These are phyloP conservation scores for Andrena cerasifolii DNA, from an alignment of 1,140 invertebrate genomes.

Conservation along the genomic window DNA sequence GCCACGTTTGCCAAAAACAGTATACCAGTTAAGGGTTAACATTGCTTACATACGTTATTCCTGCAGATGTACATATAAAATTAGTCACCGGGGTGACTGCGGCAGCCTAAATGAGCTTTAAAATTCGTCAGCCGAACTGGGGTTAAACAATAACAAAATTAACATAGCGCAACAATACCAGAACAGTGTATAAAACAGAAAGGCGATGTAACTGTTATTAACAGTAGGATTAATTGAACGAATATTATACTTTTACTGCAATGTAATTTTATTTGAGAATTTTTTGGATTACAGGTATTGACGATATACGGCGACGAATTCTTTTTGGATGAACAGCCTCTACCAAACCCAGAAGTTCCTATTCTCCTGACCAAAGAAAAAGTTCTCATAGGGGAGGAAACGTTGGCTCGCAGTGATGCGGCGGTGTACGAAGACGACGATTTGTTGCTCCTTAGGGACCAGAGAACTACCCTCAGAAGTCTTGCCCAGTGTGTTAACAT, in stretches of 20 bases:
- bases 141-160: too few relatives aligned
- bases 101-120: too few relatives aligned
- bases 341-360: constrained; percentile 79
- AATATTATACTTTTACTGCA: not conserved
- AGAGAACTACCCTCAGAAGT: constrained; percentile 87
- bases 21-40: too few relatives aligned
- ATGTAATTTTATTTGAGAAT: constrained; percentile 1
- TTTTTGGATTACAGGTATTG: constrained; percentile 79
- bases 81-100: too few relatives aligned
- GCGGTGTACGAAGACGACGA: constrained; percentile 79
- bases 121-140: too few relatives aligned
- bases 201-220: not conserved
- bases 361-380: constrained; percentile 82
- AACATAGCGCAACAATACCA: too few relatives aligned
- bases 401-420: constrained; percentile 76
- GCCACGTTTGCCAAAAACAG: too few relatives aligned
- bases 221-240: not conserved
- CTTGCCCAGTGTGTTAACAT: constrained; percentile 92
- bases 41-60: too few relatives aligned
- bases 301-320: constrained; percentile 86
- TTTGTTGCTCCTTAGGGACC: constrained; percentile 86
- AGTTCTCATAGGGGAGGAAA: constrained; percentile 85
- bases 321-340: constrained; percentile 79
- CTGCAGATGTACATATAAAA: too few relatives aligned
- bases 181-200: too few relatives aligned